Evolutionary conservation across 2,797 vertebrate species (phyloP).

Genomic region (Manis javanica): DNA sequence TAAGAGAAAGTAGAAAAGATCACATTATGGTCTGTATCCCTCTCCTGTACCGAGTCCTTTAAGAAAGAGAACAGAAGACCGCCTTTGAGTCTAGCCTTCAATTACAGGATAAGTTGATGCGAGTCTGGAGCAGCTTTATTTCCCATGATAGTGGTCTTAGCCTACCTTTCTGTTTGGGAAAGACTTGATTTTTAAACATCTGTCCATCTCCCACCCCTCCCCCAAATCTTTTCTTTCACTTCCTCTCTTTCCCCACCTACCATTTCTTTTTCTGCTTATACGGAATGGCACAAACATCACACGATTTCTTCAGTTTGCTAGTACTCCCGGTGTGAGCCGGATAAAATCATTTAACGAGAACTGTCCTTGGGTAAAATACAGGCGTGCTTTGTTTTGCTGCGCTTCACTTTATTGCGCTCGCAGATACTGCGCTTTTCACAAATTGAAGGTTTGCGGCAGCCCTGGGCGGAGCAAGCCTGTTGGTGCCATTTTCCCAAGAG

Average conservation of each 20-base stretch:
- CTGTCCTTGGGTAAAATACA: constrained; percentile 25
- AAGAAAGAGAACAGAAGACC: neutral
- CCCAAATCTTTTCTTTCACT: neutral
- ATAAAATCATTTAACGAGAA: neutral
- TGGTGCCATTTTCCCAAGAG: no score
- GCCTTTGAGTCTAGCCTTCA: neutral
- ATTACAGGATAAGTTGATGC: neutral
- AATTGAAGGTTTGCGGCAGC: no score
- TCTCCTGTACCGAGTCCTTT: neutral
- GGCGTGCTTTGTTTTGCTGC: no score
- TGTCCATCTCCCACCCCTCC: neutral
- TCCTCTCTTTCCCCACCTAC: neutral
- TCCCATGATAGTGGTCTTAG: neutral
- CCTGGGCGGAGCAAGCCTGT: no score
- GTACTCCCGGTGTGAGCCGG: neutral
- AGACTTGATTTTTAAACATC: constrained; percentile 1
- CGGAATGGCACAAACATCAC: neutral
- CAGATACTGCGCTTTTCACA: no score
- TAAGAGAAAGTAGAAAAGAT: constrained; percentile 24
- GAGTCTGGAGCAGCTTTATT: neutral
- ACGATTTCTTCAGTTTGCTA: neutral
- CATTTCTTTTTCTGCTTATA: constrained; percentile 23
- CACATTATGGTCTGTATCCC: neutral
- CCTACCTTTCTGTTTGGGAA: neutral
- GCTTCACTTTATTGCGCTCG: no score